phyloP scores from a whole-genome alignment of 2,113 vertebrate species.

The Channa maculata region DNA sequence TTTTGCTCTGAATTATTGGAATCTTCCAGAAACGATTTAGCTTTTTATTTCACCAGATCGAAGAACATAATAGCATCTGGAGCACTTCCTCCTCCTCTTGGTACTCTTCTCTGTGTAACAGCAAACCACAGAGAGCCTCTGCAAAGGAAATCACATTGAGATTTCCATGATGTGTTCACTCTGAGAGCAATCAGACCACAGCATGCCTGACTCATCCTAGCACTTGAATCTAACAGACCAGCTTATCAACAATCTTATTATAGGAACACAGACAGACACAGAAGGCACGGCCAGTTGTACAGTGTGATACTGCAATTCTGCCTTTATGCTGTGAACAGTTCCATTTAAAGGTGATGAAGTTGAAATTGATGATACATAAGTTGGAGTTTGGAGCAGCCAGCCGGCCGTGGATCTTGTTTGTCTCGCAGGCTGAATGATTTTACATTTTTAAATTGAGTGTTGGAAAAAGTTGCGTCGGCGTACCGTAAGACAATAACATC shows the following conservation, averaged over 20 bases:
- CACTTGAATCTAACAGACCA: constrained; percentile 53
- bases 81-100: background rate
- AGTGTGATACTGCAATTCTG: background rate
- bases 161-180: constrained; percentile 44
- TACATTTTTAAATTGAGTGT: background rate
- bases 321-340: background rate
- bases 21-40: too few relatives aligned
- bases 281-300: constrained; percentile 15
- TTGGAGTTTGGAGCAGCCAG: background rate
- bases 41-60: too few relatives aligned
- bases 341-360: constrained; percentile 9
- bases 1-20: too few relatives aligned
- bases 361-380: background rate
- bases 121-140: constrained; percentile 24
- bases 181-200: constrained; percentile 50
- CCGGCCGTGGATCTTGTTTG: background rate
- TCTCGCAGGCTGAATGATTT: background rate
- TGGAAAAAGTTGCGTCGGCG: background rate
- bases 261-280: constrained; percentile 12
- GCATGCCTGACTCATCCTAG: constrained; percentile 48
- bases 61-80: background rate
- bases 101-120: constrained; percentile 15
- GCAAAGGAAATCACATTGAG: constrained; percentile 44
- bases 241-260: constrained; percentile 52
- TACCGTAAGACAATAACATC: too few relatives aligned